Conservation (phyloP, 2,888 invertebrate species). For the Physocephala rufipes region DNA sequence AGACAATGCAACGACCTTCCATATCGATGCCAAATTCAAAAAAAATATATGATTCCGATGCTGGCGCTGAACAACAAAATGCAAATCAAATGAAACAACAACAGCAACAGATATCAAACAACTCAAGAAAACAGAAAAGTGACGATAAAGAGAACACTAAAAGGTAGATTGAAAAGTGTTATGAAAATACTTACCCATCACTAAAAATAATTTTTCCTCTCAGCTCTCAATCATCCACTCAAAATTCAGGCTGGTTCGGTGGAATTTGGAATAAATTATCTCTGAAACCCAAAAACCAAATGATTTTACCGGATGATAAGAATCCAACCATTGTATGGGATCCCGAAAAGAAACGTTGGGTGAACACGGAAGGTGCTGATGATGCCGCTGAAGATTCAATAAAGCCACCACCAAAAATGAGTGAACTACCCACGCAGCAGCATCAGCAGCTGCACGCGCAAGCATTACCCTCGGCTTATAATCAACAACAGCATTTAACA, state of each 20-base stretch:
- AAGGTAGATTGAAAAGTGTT: slow-evolving; percentile 33
- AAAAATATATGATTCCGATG: slow-evolving; percentile 60
- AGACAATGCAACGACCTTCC: slow-evolving; percentile 65
- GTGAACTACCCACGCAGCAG: slow-evolving; percentile 65
- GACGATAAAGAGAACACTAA: slow-evolving; percentile 42
- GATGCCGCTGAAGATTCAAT: slow-evolving; percentile 57
- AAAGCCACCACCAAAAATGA: slow-evolving; percentile 77
- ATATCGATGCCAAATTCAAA: slow-evolving; percentile 70
- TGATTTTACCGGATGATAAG: slow-evolving; percentile 95
- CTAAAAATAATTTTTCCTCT: not conserved
- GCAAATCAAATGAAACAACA: slow-evolving; percentile 18
- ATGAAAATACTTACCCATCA: too few relatives aligned
- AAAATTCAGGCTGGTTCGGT: slow-evolving; percentile 80
- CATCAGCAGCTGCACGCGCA: slow-evolving; percentile 39
- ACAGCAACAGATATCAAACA: slow-evolving; percentile 32
- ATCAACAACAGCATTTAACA: slow-evolving; percentile 37
- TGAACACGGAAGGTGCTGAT: slow-evolving; percentile 78
- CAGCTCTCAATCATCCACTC: slow-evolving; percentile 49
- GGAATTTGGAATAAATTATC: slow-evolving; percentile 86
- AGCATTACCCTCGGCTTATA: slow-evolving; percentile 35
- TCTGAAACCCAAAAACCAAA: slow-evolving; percentile 89
- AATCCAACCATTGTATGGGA: slow-evolving; percentile 96
- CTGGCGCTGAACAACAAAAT: slow-evolving; percentile 41
- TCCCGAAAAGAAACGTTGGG: slow-evolving; percentile 85
- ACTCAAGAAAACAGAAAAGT: slow-evolving; percentile 34